Evolutionary conservation across 2,888 invertebrate genomes (phyloP).

Genomic region (Tenodera sinensis): DNA sequence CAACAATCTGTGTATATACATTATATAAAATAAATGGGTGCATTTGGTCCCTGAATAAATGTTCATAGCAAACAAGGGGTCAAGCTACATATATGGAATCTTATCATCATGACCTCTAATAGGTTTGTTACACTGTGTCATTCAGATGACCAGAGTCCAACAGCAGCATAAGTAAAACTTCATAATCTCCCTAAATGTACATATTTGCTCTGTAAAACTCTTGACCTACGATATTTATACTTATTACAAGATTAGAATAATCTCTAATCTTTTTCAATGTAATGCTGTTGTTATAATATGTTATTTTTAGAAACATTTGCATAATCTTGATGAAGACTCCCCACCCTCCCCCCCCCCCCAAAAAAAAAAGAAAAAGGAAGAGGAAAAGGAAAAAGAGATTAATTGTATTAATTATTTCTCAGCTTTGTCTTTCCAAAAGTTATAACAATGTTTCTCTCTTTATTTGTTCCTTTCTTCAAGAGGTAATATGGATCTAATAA

Average conservation of each 20-base stretch:
- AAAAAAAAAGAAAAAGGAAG: too few relatives aligned
- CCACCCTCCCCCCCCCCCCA: too few relatives aligned
- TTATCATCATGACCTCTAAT: background rate
- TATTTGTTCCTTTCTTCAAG: too few relatives aligned
- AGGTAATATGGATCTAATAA: too few relatives aligned
- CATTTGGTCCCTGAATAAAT: background rate
- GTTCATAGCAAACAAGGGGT: background rate
- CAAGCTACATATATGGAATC: background rate
- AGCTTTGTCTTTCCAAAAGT: too few relatives aligned
- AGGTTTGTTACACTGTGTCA: background rate
- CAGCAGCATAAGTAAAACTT: background rate
- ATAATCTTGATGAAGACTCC: too few relatives aligned
- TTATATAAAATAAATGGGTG: background rate
- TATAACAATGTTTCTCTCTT: too few relatives aligned
- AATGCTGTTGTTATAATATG: too few relatives aligned
- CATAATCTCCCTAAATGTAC: background rate
- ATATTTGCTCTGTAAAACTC: background rate
- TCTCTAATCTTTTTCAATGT: background rate
- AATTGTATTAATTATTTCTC: too few relatives aligned
- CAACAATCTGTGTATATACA: background rate
- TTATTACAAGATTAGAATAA: background rate
- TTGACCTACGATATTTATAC: background rate
- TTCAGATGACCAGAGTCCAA: background rate
- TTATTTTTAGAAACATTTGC: too few relatives aligned
- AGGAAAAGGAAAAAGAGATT: too few relatives aligned